These are phyloP conservation scores for Rotaria socialis DNA, from an alignment of 2,888 invertebrate species.

Conservation along the genomic window DNA sequence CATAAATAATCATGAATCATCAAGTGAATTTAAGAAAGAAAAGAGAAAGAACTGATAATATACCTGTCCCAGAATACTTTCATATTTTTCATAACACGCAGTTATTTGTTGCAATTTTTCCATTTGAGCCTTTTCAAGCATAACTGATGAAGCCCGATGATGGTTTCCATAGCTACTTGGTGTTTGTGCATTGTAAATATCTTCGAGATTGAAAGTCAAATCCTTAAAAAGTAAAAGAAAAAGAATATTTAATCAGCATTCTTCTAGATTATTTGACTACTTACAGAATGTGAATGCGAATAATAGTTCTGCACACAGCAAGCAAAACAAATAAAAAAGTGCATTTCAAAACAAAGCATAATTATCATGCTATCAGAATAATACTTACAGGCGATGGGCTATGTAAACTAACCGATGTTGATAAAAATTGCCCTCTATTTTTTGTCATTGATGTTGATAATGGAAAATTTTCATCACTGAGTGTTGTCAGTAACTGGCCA, in stretches of 20 bases:
- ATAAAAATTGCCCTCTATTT: background rate
- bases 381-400: background rate
- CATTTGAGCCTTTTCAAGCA: background rate
- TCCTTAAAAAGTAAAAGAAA: background rate
- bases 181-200: background rate
- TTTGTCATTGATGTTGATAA: background rate
- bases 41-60: background rate
- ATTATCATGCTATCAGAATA: background rate
- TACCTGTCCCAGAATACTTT: constrained; percentile 31
- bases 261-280: background rate
- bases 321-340: background rate
- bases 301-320: background rate
- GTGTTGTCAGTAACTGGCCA: background rate
- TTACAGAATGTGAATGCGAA: background rate
- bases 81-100: constrained; percentile 3
- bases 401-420: background rate
- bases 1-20: too few relatives aligned
- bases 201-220: background rate
- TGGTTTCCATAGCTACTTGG: background rate
- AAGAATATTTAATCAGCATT: background rate
- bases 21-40: background rate
- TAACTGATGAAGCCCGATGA: background rate
- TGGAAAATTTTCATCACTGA: constrained; percentile 14
- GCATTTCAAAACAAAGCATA: background rate
- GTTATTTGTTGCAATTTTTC: constrained; percentile 5